phyloP scores from a whole-genome alignment of 2,797 vertebrate species.

The Gila robusta region DNA sequence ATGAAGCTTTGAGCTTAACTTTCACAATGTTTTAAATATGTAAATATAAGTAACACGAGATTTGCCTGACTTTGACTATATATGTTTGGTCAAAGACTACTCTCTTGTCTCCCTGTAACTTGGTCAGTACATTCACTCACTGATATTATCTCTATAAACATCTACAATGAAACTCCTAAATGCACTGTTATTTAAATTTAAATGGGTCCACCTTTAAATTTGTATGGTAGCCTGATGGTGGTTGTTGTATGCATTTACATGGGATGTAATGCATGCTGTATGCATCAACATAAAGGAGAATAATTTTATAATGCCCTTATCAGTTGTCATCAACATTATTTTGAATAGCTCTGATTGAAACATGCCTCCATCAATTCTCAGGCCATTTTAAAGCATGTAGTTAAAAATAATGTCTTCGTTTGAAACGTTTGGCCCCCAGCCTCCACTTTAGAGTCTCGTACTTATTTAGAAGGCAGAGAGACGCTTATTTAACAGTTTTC shows the following conservation, averaged over 20 bases:
- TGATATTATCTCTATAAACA: conserved; percentile 11
- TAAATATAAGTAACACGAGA: not conserved
- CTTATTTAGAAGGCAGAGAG: conserved; percentile 23
- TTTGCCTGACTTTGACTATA: not conserved
- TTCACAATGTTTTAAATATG: not conserved
- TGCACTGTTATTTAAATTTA: not conserved
- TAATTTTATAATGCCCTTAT: conserved; percentile 22
- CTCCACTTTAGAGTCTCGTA: conserved; percentile 17
- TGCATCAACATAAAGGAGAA: conserved; percentile 1
- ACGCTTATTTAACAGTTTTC: conserved; percentile 42
- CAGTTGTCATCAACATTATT: conserved; percentile 1
- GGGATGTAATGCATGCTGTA: not conserved
- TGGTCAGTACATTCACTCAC: not conserved
- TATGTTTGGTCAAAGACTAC: not conserved
- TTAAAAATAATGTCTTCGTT: conserved; percentile 22
- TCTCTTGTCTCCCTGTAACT: not conserved
- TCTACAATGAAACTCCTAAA: not conserved
- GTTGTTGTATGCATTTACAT: not conserved
- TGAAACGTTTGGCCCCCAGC: conserved; percentile 2
- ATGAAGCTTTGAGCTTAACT: not conserved
- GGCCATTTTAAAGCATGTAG: conserved; percentile 8
- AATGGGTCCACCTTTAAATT: not conserved
- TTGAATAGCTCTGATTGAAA: conserved; percentile 12
- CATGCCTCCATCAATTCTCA: conserved; percentile 1
- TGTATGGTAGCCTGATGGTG: not conserved